Evolutionary conservation across 2,888 invertebrate genomes (phyloP), one percentile per base, ranked within the genome.

Genomic region (Pantelozetes paolii): DNA sequence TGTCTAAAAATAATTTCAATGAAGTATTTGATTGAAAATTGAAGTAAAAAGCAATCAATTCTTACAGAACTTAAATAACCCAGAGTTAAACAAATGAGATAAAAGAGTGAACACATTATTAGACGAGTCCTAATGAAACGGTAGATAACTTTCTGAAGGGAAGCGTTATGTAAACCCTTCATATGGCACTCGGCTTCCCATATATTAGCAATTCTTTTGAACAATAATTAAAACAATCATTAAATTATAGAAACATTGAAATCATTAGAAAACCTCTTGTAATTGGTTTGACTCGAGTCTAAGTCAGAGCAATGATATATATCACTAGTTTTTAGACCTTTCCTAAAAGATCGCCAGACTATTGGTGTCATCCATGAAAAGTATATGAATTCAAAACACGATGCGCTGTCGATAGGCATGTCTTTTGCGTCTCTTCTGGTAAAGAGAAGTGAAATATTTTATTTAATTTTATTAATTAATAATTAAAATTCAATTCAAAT

Each of bases 1-100:
- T 59, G 83, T 83, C 85, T 85, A 78, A 18, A 79, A 78, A n/a
- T n/a, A n/a, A n/a, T n/a, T 69, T 48, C 3, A 42, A 28, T 70
- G 6, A n/a, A n/a, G n/a, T n/a, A n/a, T n/a, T n/a, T n/a, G n/a
- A n/a, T n/a, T n/a, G n/a, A n/a, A n/a, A n/a, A n/a, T 18, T 18
- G 3, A 32, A 62, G 3, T n/a, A 13, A 30, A 40, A 28, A 23
- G 67, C 23, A 15, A n/a, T 59, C 1, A 59, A 30, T 28, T 82
- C 84, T 82, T 82, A 86, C 86, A 59, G 86, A 85, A 75, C 84
- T 84, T 72, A 85, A 77, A 79, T 86, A 86, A 76, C 85, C 85
- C 70, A 83, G 79, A 48, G 81, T 76, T 9, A 84, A 78, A 71
- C 84, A 83, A 6, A 82, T 77, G 1, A 83, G 79, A 73, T 84